Evolutionary conservation across 2,113 vertebrate genomes (phyloP), one percentile per base, ranked within the genome.

Genomic region (Misgurnus anguillicaudatus): DNA sequence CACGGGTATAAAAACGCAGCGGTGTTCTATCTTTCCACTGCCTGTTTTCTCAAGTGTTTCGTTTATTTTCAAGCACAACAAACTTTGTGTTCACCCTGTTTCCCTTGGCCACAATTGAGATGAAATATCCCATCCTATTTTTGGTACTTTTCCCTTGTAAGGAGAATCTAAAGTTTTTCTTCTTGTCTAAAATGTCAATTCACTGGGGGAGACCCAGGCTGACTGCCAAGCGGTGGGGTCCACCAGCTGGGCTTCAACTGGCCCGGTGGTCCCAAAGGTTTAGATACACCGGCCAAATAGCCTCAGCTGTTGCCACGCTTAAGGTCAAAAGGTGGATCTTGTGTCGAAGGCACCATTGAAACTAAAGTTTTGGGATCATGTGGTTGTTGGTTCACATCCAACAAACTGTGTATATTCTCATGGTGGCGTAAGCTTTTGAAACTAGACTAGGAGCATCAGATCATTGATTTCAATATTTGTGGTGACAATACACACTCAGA

Each of bases 1-100:
- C 85, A 83, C 74, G 39, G 81, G 87, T 83, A 21, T 83, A 83
- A 85, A 87, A 87, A 87, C 74, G 78, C 88, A 82, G 84, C 85
- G 85, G 88, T 85, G 80, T 82, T 85, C 87, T 81, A 86, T 78
- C 87, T 82, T 85, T 55, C 75, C 77, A 83, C 61, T 11, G 84
- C 76, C 81, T 92, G 89, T 91, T 92, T 89, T 91, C 90, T 82
- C 89, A 90, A 89, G 88, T 86, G 85, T 87, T 85, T 82, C 86
- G 78, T 87, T 87, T 92, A 88, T 91, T 91, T 92, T 92, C 69
- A 91, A 86, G 90, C 87, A 92, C 91, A 92, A 91, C 90, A 92
- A 91, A 88, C 87, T 65, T 88, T 87, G 88, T 84, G 89, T 89
- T 88, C 82, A 85, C 76, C 86, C 80, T 92, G 89, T 92, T 93